phyloP scores from a whole-genome alignment of 1,140 invertebrate species.

The Harlomillsia oculata region DNA sequence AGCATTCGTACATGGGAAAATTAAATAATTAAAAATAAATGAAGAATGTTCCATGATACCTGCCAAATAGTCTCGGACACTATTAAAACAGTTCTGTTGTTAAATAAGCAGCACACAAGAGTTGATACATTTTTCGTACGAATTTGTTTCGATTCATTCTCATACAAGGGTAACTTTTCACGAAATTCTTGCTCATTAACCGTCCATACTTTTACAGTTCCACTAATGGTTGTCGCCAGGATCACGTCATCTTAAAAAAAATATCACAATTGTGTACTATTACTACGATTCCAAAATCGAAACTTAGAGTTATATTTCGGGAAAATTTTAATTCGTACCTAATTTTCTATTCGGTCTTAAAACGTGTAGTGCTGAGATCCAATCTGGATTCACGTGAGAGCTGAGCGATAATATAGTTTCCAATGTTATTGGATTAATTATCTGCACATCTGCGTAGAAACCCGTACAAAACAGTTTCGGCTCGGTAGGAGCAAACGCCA shows the following conservation, averaged over 20 bases:
- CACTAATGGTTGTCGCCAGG: slow-evolving; percentile 87
- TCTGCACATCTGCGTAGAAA: slow-evolving; percentile 93
- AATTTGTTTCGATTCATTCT: slow-evolving; percentile 97
- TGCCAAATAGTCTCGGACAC: slow-evolving; percentile 97
- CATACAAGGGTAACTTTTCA: slow-evolving; percentile 66
- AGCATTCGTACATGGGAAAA: background rate
- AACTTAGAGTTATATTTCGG: background rate
- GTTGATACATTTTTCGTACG: slow-evolving; percentile 84
- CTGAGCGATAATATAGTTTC: slow-evolving; percentile 86
- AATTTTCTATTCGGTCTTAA: slow-evolving; percentile 75
- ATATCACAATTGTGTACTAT: background rate
- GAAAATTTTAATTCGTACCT: slow-evolving; percentile 41
- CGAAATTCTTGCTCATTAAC: slow-evolving; percentile 65
- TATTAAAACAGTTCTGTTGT: slow-evolving; percentile 91
- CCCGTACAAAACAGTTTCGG: slow-evolving; percentile 83
- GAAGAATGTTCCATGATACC: slow-evolving; percentile 40
- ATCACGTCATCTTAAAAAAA: slow-evolving; percentile 80
- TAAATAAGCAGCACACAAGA: slow-evolving; percentile 86
- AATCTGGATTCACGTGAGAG: slow-evolving; percentile 92
- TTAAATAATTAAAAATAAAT: background rate
- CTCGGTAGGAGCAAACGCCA: slow-evolving; percentile 61
- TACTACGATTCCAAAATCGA: background rate
- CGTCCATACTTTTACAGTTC: slow-evolving; percentile 97
- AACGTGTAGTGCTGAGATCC: slow-evolving; percentile 93
- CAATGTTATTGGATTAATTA: slow-evolving; percentile 92